phyloP scores from a whole-genome alignment of 2,797 vertebrate species.

The Podarcis lilfordi region DNA sequence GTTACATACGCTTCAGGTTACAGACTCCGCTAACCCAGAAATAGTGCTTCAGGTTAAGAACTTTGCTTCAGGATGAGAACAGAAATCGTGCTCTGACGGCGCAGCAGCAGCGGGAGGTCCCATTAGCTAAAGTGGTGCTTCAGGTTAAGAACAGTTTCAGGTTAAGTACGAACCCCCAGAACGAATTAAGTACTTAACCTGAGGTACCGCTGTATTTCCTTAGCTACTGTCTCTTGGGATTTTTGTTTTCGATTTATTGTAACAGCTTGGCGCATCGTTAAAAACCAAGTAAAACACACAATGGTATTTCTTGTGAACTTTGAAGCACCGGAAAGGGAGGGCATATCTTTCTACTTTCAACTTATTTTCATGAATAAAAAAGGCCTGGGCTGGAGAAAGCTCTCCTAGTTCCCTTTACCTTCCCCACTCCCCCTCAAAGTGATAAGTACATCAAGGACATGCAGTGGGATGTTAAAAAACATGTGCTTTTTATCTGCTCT shows the following conservation, averaged over 20 bases:
- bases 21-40: no score
- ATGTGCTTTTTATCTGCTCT: slow-evolving; percentile 39
- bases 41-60: no score
- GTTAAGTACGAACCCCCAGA: no score
- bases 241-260: slow-evolving; percentile 11
- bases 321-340: background rate
- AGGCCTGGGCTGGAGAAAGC: background rate
- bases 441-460: slow-evolving; percentile 10
- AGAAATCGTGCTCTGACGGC: no score
- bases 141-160: no score
- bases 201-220: slow-evolving; percentile 4
- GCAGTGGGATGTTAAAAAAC: background rate
- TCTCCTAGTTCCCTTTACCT: slow-evolving; percentile 38
- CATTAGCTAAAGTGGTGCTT: no score
- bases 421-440: background rate
- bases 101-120: no score
- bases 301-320: background rate
- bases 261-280: background rate
- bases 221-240: background rate
- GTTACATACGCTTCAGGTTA: no score
- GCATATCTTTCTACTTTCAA: slow-evolving; percentile 11
- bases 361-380: background rate
- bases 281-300: slow-evolving; percentile 18
- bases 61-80: no score
- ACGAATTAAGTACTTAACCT: no score